Conservation (phyloP, 2,113 vertebrate species). For the Leptobrachium ailaonicum region DNA sequence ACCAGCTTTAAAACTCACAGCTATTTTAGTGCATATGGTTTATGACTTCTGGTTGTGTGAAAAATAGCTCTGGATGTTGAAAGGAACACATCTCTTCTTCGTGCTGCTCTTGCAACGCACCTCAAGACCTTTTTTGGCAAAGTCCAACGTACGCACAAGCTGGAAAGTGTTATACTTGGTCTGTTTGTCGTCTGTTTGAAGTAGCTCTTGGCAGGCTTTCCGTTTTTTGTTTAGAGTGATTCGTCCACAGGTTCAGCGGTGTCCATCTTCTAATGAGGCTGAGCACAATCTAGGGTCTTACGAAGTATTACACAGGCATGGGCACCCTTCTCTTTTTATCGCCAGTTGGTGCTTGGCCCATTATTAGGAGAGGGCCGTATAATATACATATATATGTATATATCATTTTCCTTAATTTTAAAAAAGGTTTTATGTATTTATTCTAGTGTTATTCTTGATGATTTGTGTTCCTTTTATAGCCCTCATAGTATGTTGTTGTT, state of each 20-base stretch:
- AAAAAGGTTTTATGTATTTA: too few relatives aligned
- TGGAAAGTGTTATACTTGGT: slow-evolving; percentile 36
- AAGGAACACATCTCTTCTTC: neutral
- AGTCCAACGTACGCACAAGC: neutral
- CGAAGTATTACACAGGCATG: too few relatives aligned
- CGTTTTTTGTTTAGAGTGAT: slow-evolving; percentile 17
- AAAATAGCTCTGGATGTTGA: slow-evolving; percentile 16
- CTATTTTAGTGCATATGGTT: slow-evolving; percentile 43
- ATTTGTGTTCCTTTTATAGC: too few relatives aligned
- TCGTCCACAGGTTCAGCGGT: neutral
- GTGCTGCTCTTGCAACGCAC: slow-evolving; percentile 23
- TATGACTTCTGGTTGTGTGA: slow-evolving; percentile 25
- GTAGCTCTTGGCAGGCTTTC: slow-evolving; percentile 27
- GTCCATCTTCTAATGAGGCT: neutral
- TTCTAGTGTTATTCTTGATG: too few relatives aligned
- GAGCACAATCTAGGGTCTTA: neutral
- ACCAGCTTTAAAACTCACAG: slow-evolving; percentile 27
- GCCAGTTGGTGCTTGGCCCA: too few relatives aligned
- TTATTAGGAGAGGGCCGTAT: too few relatives aligned
- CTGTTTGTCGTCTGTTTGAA: slow-evolving; percentile 41
- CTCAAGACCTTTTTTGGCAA: slow-evolving; percentile 45
- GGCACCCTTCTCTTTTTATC: too few relatives aligned
- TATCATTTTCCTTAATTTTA: too few relatives aligned
- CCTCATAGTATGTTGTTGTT: too few relatives aligned
- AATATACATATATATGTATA: too few relatives aligned